Evolutionary conservation across 2,888 invertebrate genomes (phyloP), one percentile per base, ranked within the genome.

Genomic region (Drosophila colorata): DNA sequence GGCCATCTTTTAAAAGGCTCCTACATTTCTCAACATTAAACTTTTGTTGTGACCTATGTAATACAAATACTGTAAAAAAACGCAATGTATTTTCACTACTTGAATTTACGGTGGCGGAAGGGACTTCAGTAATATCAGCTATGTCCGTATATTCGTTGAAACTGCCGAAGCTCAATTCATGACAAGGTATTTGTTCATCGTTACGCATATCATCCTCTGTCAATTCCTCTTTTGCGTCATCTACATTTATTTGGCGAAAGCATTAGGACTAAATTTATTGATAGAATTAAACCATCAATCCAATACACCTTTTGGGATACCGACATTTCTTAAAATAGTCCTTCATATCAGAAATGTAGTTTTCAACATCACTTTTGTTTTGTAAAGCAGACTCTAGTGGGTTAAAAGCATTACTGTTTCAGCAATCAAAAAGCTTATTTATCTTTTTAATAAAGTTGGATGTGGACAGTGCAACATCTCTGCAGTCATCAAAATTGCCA

Each of bases 331-430:
- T 16, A 1, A 61, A 55, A 40, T 40, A 55, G 16, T 55, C 25
- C 28, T 37, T 61, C 48, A 38, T 61, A 49, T 49, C 43, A n/a
- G 40, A 41, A 2, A 37, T 13, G 6, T 46, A 52, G 1, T 31
- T 51, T 46, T 60, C 51, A 6, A 18, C 31, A 13, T 52, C 14
- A 25, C 41, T 49, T 2, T 53, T 9, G 6, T 37, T 33, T 20
- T 55, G 33, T 2, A 61, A n/a, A 14, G 61, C 53, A 2, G 41
- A 53, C 11, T 53, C 41, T 8, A 46, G 35, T 7, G 61, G 47
- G 4, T 48, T 53, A 23, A 31, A 8, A 13, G 28, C 46, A 28
- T 38, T 14, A 25, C 28, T 28, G 4, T 55, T 46, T 8, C 25
- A 33, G 9, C 41, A 43, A 53, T 51, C 38, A 25, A 43, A 43